Conservation (phyloP, 2,888 invertebrate genomes). For the Epicampocera succincta region DNA sequence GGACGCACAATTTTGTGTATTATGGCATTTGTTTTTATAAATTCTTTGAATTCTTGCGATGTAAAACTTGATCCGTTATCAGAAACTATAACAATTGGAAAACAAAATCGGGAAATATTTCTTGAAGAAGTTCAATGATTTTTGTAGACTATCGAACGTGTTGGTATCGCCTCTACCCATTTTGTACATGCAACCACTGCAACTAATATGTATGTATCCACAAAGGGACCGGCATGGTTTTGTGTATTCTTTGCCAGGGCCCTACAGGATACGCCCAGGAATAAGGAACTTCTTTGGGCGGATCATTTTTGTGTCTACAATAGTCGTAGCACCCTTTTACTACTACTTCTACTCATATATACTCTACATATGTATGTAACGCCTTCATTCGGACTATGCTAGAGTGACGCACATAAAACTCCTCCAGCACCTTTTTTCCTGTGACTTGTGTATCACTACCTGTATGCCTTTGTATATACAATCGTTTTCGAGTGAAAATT, state of each 20-base stretch:
- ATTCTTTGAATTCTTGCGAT: slow-evolving; percentile 24
- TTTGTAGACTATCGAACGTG: not conserved
- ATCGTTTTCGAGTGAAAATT: slow-evolving; percentile 35
- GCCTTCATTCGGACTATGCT: slow-evolving; percentile 47
- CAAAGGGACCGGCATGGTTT: slow-evolving; percentile 44
- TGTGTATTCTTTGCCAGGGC: slow-evolving; percentile 36
- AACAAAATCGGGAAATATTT: not conserved
- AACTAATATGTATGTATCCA: slow-evolving; percentile 44
- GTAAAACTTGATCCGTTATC: slow-evolving; percentile 2
- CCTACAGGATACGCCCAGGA: slow-evolving; percentile 4
- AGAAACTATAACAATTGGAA: no score
- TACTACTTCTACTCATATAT: slow-evolving; percentile 42
- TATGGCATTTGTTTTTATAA: slow-evolving; percentile 34
- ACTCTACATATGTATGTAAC: slow-evolving; percentile 46
- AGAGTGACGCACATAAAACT: slow-evolving; percentile 42
- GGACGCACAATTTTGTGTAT: slow-evolving; percentile 38
- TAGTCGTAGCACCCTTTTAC: slow-evolving; percentile 32
- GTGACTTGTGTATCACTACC: slow-evolving; percentile 46
- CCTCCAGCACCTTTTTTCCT: slow-evolving; percentile 42
- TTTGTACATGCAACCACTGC: not conserved
- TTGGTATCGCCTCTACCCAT: slow-evolving; percentile 42
- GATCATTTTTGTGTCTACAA: no score
- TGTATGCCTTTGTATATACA: slow-evolving; percentile 47
- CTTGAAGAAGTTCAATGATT: not conserved
- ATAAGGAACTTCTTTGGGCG: no score